Evolutionary conservation across 2,113 vertebrate species (phyloP), one percentile per base, ranked within the genome.

Genomic region (Isichthys henryi): DNA sequence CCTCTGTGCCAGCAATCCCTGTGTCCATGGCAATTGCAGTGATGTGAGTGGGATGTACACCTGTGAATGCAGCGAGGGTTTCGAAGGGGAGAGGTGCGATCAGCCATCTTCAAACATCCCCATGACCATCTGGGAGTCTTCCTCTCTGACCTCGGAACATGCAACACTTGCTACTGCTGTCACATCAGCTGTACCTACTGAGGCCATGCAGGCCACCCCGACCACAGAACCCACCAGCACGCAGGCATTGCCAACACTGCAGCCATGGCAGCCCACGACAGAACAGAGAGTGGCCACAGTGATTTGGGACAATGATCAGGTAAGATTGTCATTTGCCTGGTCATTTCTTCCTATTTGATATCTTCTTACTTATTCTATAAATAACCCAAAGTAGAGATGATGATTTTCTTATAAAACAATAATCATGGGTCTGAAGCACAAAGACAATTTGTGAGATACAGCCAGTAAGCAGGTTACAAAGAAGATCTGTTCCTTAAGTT

Each of bases 1-100:
- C 94, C 96, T 97, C 56, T 99, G 98, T 91, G 94, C 95, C 94
- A 98, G 97, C 96, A 97, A 95, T 93, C 98, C 98, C 56, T 99
- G 98, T 98, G 96, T 94, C 96, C 97, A 98, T 97, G 98, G 98
- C 90, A 98, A 99, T 97, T 99, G 98, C 93, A 94, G 92, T 0
- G 83, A 86, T 3, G 92, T 93, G 0, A 87, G 92, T 7, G 94
- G 94, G 66, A 95, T 96, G 90, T 98, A 97, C 94, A 92, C 96
- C 91, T 99, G 98, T 52, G 10, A 96, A 31, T 99, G 98, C 90
- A 93, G 88, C 0, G 96, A 97, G 13, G 98, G 97, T 90, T 98
- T 96, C 8, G 95, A 95, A 88, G 98, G 98, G 88, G 92, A 95
- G 39, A 90, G 91, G 92, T 99, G 98, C 19, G 97, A 98, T 8